Base-by-base conservation (phyloP, 2,797 vertebrate genomes). In the Tangara arthus region DNA sequence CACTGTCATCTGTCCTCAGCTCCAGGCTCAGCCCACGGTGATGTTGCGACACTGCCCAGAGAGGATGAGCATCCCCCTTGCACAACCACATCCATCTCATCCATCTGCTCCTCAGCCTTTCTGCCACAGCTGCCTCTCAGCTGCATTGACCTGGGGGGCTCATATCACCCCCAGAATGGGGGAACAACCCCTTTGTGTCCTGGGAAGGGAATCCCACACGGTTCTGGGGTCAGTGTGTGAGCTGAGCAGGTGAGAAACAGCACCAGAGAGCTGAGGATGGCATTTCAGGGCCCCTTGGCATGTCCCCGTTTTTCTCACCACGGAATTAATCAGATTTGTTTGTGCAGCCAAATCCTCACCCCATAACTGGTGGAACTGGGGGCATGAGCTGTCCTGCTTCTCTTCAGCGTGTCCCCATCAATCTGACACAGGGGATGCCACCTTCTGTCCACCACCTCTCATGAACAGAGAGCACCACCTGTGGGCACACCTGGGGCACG, bases 21-120 rank as follows among this genome's bases (percentile, higher is more conserved):
- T 65, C 49, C 11, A 1, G 0, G 0, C 21, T 59, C 1, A 0
- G 83, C 56, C 16, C 39, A 2, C 0, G 0, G 37, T 1, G 3
- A 9, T 3, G 1, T n/a, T 68, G 57, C 0, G 4, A 42, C 63
- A 15, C 42, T 70, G 71, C 75, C 55, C 66, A 35, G 46, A 2
- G 5, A 91, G 66, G 55, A 47, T 4, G 3, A 84, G 69, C 83
- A 79, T 79, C 89, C 59, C 24, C 52, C 75, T 72, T 72, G 59
- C 47, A 35, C 50, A 53, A 68, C 8, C 2, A 0, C 53, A 27
- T 77, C 78, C 18, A 5, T 47, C 81, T 41, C 77, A 21, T 44
- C 71, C 6, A 0, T 34, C 39, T 28, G 49, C 50, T 69, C 69
- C 64, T 80, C 17, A 4, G 60, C 42, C 41, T 47, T 49, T 30